Evolutionary conservation across 2,797 vertebrate species (phyloP).

Genomic region (Mormyrus hasselquistii): DNA sequence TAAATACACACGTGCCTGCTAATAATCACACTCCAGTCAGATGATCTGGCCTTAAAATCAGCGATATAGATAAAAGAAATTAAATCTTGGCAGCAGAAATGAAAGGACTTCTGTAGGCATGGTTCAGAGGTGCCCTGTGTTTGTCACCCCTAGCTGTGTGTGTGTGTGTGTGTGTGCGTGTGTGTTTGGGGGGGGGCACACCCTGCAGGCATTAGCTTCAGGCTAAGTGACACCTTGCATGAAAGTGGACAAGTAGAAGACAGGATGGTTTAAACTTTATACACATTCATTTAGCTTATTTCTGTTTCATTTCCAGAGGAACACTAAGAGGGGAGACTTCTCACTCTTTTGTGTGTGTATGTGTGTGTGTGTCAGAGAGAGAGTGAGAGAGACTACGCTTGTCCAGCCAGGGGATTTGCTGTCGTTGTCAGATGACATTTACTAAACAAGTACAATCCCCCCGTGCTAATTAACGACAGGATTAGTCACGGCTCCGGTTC

Average conservation of each 20-base stretch:
- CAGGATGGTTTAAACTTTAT: not conserved
- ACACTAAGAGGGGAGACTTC: not conserved
- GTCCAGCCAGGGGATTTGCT: not conserved
- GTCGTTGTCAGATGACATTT: slow-evolving; percentile 8
- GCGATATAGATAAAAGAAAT: not conserved
- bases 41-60: not conserved
- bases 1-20: not conserved
- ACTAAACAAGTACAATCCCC: slow-evolving; percentile 4
- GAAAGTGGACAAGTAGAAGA: not conserved
- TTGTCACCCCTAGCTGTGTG: not conserved
- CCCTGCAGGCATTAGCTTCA: not conserved
- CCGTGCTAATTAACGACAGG: not conserved
- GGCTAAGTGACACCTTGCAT: not conserved
- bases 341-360: not conserved
- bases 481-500: not conserved
- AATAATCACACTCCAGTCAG: not conserved
- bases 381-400: not conserved
- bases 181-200: not conserved
- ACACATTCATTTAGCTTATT: not conserved
- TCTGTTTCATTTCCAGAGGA: not conserved
- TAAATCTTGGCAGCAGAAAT: not conserved
- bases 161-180: not conserved
- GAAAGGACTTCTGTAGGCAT: not conserved
- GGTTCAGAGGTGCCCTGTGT: not conserved
- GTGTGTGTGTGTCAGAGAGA: not conserved